These are phyloP conservation scores for Ciconia maguari DNA, from an alignment of 2,113 vertebrate species.

Conservation along the genomic window DNA sequence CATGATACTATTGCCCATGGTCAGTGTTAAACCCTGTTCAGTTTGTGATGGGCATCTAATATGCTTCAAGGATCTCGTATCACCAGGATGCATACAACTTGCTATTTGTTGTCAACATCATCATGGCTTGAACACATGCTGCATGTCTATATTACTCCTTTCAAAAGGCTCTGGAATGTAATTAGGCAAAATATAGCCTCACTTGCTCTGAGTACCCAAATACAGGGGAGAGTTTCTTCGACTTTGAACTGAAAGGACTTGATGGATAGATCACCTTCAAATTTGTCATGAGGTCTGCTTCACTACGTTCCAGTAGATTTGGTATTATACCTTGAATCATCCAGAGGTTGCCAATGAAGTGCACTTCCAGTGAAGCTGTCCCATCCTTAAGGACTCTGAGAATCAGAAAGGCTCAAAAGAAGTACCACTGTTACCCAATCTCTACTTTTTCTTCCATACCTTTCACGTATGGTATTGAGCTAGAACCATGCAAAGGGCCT, in stretches of 20 bases:
- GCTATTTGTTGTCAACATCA: background rate
- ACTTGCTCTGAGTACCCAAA: background rate
- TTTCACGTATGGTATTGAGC: accelerated
- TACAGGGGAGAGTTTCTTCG: background rate
- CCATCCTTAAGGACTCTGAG: background rate
- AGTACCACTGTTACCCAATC: background rate
- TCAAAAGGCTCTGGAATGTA: background rate
- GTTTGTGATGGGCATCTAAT: background rate
- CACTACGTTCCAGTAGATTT: background rate
- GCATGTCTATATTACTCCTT: background rate
- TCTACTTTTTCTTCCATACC: background rate
- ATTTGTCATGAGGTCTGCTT: background rate
- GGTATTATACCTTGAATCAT: background rate
- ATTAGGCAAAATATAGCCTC: background rate
- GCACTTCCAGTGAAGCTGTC: background rate
- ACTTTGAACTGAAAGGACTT: background rate
- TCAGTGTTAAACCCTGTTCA: background rate
- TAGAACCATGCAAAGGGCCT: background rate
- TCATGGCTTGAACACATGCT: background rate
- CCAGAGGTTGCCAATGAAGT: background rate
- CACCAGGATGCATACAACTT: background rate
- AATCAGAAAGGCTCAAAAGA: background rate
- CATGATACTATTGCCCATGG: background rate
- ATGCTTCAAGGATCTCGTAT: background rate
- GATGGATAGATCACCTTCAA: background rate